Evolutionary conservation across 2,888 invertebrate genomes (phyloP).

Genomic region (Spodoptera picta): DNA sequence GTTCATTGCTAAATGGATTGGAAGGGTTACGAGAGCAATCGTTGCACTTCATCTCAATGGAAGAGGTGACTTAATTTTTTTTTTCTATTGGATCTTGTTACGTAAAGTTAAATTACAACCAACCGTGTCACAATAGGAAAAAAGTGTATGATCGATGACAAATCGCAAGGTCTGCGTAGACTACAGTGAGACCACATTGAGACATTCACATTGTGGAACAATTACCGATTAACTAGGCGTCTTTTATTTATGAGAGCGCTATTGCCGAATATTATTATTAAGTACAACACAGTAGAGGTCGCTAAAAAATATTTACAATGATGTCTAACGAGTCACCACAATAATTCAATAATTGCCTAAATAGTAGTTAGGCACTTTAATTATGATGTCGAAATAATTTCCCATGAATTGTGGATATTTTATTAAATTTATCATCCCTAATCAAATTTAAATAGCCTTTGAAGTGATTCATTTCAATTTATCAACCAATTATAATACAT

Average conservation of each 20-base stretch:
- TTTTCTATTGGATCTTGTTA: slow-evolving; percentile 74
- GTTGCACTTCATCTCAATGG: slow-evolving; percentile 58
- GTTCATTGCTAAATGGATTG: slow-evolving; percentile 49
- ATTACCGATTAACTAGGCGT: not conserved
- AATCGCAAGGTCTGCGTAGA: slow-evolving; percentile 28
- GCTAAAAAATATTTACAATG: no score
- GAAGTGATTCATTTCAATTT: slow-evolving; percentile 14
- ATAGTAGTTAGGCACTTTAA: no score
- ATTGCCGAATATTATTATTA: no score
- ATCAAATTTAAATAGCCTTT: slow-evolving; percentile 2
- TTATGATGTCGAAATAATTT: no score
- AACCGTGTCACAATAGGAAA: slow-evolving; percentile 77
- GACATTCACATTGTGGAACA: not conserved
- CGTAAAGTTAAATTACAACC: slow-evolving; percentile 75
- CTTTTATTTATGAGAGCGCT: no score
- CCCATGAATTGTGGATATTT: no score
- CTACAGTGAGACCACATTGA: slow-evolving; percentile 1
- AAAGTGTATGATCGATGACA: slow-evolving; percentile 60
- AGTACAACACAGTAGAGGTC: no score
- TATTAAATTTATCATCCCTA: not conserved
- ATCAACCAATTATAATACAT: slow-evolving; percentile 1
- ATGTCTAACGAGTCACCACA: no score
- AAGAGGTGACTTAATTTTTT: slow-evolving; percentile 59
- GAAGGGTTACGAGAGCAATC: slow-evolving; percentile 59
- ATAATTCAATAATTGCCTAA: no score